Percentiles rank a stretch among this genome's conserved stretches.
These are phyloP conservation scores for Scelioninae gen. 1 DNA, from an alignment of 2,888 invertebrate species.

Conservation along the genomic window DNA sequence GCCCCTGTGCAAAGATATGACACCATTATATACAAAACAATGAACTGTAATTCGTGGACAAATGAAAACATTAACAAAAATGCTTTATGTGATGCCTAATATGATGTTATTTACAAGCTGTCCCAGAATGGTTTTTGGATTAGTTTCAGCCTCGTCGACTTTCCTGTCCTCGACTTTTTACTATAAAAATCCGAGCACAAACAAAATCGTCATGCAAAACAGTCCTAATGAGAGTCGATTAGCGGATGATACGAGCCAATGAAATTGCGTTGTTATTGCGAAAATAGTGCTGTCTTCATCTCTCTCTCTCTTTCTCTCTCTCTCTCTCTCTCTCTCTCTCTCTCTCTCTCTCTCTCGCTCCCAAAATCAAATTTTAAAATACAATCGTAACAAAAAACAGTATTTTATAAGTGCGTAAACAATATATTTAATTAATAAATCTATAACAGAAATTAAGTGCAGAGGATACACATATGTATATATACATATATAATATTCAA, in stretches of 20 bases:
- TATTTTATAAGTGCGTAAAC: no score
- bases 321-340: slow-evolving; percentile 2
- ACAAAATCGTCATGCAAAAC: slow-evolving; percentile 31
- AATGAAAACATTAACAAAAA: background rate
- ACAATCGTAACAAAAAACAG: no score
- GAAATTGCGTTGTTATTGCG: slow-evolving; percentile 16
- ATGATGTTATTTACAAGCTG: slow-evolving; percentile 83
- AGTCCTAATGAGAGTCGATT: slow-evolving; percentile 21
- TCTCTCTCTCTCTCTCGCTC: slow-evolving; percentile 1
- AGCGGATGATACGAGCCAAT: slow-evolving; percentile 25
- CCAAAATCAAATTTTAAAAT: background rate
- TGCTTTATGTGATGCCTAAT: slow-evolving; percentile 3
- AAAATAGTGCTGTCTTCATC: slow-evolving; percentile 3
- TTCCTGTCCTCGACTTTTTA: slow-evolving; percentile 11
- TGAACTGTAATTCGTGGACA: background rate
- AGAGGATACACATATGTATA: no score
- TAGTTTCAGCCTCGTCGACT: slow-evolving; percentile 28
- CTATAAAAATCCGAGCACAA: background rate
- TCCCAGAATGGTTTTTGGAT: slow-evolving; percentile 73
- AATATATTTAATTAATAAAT: no score
- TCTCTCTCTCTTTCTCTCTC: slow-evolving; percentile 4
- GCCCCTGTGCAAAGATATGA: slow-evolving; percentile 62
- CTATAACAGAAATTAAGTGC: no score
- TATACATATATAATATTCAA: no score
- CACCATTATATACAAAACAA: slow-evolving; percentile 43